Base-by-base conservation (phyloP, 2,113 vertebrate species). In the Malurus alboscapulatus region DNA sequence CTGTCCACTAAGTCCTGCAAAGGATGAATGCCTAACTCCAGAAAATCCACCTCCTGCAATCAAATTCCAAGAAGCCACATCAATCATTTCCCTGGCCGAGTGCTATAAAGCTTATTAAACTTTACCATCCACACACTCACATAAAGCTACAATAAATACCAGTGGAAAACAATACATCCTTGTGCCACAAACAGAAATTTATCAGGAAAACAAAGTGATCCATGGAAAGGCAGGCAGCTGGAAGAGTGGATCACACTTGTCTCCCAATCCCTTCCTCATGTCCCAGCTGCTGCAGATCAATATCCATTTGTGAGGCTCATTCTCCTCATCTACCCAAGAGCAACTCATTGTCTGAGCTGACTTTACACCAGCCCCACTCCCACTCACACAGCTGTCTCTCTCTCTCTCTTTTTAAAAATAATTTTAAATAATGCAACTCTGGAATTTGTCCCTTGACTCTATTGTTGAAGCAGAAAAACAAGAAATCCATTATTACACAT, bases 261-360 rank as follows among this genome's bases (percentile, higher is more conserved):
- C 34, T 73, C 55, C 53, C 42, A 45, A 24, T 4, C 76, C 73
- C 72, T 26, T 61, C 26, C 61, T 57, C 84, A 30, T 2, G 0
- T 17, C 25, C 73, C 95, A 96, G 94, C 96, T 97, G 96, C 93
- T 95, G 36, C 50, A 86, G 84, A 95, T 95, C 96, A 96, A 93
- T 53, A 85, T 29, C 62, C 92, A 91, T 82, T 84, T 90, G 66
- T 61, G 86, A 93, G 54, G 57, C 55, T 24, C 36, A 22, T 90
- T 91, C 71, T 94, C 62, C 45, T 30, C 71, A 17, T 32, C 47
- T 38, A 92, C 86, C 83, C 48, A 91, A 96, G 96, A 96, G 94
- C 47, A 92, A 24, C 40, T 77, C 88, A 89, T 94, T 93, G 94
- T 96, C 38, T 63, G 30, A 61, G 81, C 48, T 21, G 22, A 65